Percentiles rank a stretch among this genome's conserved stretches.
Evolutionary conservation across 37 sponge, comb jelly and placozoan genomes (phyloP).

Genomic region (Oopsacas minuta): DNA sequence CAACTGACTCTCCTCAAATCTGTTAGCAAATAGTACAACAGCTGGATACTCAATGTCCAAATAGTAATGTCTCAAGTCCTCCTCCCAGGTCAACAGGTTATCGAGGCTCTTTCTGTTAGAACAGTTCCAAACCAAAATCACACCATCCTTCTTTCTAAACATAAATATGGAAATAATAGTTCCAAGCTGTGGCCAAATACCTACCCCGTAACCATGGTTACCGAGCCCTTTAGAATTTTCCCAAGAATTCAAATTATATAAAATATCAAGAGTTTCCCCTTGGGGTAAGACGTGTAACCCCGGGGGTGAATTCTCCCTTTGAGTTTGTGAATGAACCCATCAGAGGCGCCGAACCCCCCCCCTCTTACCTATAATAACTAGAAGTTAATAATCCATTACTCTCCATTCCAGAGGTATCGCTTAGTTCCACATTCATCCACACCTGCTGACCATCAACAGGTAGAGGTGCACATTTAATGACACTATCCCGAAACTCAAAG

Average conservation of each 20-base stretch:
- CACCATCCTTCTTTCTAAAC: neutral
- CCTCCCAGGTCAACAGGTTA: neutral
- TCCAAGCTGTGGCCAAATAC: no score
- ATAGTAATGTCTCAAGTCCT: neutral
- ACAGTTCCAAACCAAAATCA: neutral
- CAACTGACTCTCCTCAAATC: neutral
- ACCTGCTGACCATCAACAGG: neutral
- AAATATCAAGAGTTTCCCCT: no score
- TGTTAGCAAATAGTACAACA: neutral
- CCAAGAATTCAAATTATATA: no score
- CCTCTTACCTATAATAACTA: neutral
- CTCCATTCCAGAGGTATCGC: neutral
- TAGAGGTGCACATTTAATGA: neutral
- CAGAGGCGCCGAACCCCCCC: no score
- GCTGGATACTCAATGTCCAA: neutral
- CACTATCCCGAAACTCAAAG: neutral
- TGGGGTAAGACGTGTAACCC: no score
- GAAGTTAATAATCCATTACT: neutral
- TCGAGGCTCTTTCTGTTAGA: neutral
- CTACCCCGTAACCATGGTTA: no score
- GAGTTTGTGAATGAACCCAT: no score
- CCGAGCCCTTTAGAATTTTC: no score
- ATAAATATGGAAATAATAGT: no score
- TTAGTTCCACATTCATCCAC: slow-evolving; percentile 8
- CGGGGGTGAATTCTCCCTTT: no score